phyloP scores from a whole-genome alignment of 2,113 vertebrate genomes.

The Heliornis fulica region DNA sequence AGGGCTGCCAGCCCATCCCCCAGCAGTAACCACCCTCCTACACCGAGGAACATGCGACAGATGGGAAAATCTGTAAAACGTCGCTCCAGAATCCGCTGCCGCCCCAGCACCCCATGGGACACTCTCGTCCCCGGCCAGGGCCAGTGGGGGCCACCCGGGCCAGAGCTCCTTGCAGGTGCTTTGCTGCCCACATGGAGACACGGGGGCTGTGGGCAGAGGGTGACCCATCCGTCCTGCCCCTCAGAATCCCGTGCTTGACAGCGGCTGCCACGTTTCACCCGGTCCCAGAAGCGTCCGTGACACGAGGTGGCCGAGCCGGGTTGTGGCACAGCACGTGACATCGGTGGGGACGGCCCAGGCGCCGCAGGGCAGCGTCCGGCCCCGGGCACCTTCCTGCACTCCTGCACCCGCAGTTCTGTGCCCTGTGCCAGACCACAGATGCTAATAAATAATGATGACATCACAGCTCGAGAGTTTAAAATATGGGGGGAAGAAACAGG shows the following conservation, averaged over 20 bases:
- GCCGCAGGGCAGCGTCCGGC: background rate
- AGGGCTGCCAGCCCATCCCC: background rate
- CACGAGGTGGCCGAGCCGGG: background rate
- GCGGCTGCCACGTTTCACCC: background rate
- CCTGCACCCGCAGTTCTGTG: accelerated
- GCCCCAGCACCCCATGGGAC: accelerated
- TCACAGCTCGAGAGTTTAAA: background rate
- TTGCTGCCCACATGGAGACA: too few species aligned
- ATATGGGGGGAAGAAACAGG: background rate
- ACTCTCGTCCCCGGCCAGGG: background rate
- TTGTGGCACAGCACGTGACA: background rate
- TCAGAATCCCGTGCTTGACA: background rate
- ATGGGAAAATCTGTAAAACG: background rate
- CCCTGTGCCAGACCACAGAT: accelerated
- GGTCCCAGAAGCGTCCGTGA: background rate
- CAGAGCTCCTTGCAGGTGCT: too few species aligned
- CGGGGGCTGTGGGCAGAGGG: too few species aligned
- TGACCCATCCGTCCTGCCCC: background rate
- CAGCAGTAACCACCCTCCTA: background rate
- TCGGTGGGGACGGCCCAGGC: background rate
- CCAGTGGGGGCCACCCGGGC: accelerated
- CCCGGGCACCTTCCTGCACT: accelerated
- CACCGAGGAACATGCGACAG: background rate
- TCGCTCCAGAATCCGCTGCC: background rate
- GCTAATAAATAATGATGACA: background rate